Evolutionary conservation across 2,888 invertebrate genomes (phyloP).

Genomic region (Rhingia campestris): DNA sequence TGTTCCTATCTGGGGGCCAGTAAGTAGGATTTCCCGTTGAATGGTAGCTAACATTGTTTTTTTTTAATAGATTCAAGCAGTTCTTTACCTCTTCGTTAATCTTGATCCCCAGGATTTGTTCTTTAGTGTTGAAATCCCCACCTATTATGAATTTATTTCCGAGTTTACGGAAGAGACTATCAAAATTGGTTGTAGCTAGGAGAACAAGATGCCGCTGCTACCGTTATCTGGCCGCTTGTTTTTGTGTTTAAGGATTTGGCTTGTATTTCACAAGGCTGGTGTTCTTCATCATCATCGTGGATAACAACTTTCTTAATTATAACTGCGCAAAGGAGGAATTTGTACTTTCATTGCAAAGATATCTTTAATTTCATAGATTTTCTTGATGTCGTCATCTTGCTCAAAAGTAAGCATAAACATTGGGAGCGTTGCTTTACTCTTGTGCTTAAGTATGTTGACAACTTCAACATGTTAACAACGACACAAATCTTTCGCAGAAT

Average conservation of each 20-base stretch:
- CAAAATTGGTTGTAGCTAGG: neutral
- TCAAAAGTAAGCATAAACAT: no score
- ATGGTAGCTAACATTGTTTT: neutral
- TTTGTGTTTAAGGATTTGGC: neutral
- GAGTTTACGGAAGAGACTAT: neutral
- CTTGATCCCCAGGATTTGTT: neutral
- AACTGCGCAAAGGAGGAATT: no score
- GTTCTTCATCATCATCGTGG: neutral
- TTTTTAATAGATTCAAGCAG: neutral
- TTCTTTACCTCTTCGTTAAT: neutral
- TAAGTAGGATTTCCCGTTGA: neutral
- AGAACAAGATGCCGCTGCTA: constrained; percentile 1
- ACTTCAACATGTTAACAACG: no score
- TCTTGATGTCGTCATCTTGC: no score
- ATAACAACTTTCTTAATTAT: neutral
- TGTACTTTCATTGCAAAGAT: no score
- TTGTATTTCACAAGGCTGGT: constrained; percentile 3
- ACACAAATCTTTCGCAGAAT: no score
- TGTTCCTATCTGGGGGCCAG: neutral
- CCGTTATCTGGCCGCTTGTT: neutral
- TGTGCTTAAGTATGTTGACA: no score
- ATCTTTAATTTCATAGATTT: no score
- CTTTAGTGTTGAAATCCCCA: neutral
- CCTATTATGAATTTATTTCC: neutral
- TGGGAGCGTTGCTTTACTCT: no score